A percentile compares a stretch with the other conserved stretches of the same genome.
Evolutionary conservation across 2,113 vertebrate species (phyloP).

Genomic region (Chaenogobius annularis): DNA sequence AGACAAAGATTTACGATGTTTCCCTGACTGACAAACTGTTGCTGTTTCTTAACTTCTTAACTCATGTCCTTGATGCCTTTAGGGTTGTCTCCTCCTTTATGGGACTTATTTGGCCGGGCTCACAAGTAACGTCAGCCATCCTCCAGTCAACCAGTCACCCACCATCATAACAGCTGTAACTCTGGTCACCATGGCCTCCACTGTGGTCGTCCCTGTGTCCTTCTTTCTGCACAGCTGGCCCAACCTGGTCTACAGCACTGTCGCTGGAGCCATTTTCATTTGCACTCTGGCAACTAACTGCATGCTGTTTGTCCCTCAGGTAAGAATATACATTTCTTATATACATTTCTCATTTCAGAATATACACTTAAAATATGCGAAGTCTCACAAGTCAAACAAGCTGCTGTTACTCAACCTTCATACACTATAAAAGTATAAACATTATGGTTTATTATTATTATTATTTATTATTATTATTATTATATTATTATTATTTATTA

Average conservation of each 20-base stretch:
- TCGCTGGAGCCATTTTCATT: conserved; percentile 90
- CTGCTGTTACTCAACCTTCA: neutral
- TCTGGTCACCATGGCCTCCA: conserved; percentile 80
- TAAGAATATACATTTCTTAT: conserved; percentile 50
- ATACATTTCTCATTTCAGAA: no score
- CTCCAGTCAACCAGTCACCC: conserved; percentile 94
- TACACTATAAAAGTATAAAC: conserved; percentile 6
- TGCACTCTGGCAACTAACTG: conserved; percentile 90
- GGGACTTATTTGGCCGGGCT: conserved; percentile 93
- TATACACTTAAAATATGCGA: neutral
- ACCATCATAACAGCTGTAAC: conserved; percentile 87
- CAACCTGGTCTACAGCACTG: conserved; percentile 87
- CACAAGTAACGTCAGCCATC: conserved; percentile 89
- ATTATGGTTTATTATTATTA: conserved; percentile 2
- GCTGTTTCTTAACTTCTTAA: neutral
- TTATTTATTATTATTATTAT: no score
- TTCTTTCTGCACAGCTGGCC: conserved; percentile 86
- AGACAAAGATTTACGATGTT: neutral
- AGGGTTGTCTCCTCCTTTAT: conserved; percentile 89
- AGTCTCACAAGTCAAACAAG: neutral
- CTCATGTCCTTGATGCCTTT: conserved; percentile 1
- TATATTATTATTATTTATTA: conserved; percentile 2
- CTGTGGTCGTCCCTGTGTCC: conserved; percentile 80
- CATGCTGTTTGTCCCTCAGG: conserved; percentile 95
- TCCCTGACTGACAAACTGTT: neutral